Base-by-base conservation (phyloP, 2,888 invertebrate species). In the Drosophila rubida region DNA sequence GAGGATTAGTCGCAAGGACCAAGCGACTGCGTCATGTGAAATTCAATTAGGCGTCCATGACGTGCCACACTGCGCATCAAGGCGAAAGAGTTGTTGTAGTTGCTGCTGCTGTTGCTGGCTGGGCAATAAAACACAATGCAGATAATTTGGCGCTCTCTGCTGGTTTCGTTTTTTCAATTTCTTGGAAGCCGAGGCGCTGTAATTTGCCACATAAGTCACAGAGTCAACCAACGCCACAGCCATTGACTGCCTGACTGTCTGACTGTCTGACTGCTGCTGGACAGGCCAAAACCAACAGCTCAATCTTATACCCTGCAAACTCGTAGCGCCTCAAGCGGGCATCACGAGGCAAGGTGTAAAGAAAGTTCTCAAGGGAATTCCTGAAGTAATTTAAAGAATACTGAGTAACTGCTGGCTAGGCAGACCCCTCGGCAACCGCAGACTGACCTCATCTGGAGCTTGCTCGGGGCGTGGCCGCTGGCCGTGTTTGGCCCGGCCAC, bases 191-290 rank as follows among this genome's bases (percentile, higher is more conserved):
- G 55, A 74, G 75, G 61, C 77, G 77, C 80, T 80, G 83, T 78
- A 87, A 87, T 86, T 88, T 87, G 87, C 81, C 87, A 84, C 88
- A 85, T 87, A 88, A 88, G 88, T 85, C 84, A 88, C 88, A 75
- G 88, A 25, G 25, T 84, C 87, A 81, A 74, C 63, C 55, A 66
- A 73, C 57, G 63, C 42, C 42, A 46, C 45, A 62, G 53, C 50
- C 75, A 48, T 42, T 42, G 30, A 32, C 14, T 41, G 69, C 49
- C 63, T 27, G 45, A 23, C 58, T n/a, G n/a, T n/a, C n/a, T n/a
- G n/a, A n/a, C n/a, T n/a, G n/a, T n/a, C n/a, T n/a, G n/a, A n/a
- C n/a, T n/a, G n/a, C n/a, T 11, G 22, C 25, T 49, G 27, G 61
- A 23, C 75, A 45, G 49, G 39, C 35, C 58, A 63, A 74, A 75